These are phyloP conservation scores for Catostomus latipinnis DNA, from an alignment of 2,797 vertebrate species.

Conservation along the genomic window DNA sequence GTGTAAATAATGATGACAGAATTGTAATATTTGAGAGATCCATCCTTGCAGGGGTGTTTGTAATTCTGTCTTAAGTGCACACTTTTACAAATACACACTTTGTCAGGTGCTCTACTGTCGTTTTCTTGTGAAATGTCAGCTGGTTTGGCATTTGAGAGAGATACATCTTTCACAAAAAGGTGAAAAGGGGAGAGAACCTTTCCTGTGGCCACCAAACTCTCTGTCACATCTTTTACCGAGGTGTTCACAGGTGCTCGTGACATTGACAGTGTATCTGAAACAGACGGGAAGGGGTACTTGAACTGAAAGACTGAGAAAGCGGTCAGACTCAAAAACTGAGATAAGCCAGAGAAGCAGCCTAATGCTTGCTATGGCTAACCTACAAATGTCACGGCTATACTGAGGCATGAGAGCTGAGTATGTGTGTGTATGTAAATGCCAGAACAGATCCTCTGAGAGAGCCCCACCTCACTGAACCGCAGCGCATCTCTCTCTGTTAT, in stretches of 20 bases:
- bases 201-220: slow-evolving; percentile 30
- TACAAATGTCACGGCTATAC: slow-evolving; percentile 72
- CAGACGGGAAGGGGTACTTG: slow-evolving; percentile 35
- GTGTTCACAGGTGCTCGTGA: slow-evolving; percentile 27
- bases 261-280: slow-evolving; percentile 35
- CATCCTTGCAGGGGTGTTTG: background rate
- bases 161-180: slow-evolving; percentile 70
- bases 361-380: slow-evolving; percentile 52
- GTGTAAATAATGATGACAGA: background rate
- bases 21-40: background rate
- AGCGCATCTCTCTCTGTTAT: slow-evolving; percentile 71
- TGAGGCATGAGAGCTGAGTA: background rate
- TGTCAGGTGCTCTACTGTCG: slow-evolving; percentile 40
- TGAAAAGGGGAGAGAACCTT: slow-evolving; percentile 60
- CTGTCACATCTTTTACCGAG: slow-evolving; percentile 36
- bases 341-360: slow-evolving; percentile 65
- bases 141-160: slow-evolving; percentile 77
- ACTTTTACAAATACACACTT: background rate
- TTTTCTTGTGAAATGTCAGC: slow-evolving; percentile 74
- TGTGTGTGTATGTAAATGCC: slow-evolving; percentile 46
- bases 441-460: slow-evolving; percentile 44
- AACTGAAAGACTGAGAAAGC: slow-evolving; percentile 20
- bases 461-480: slow-evolving; percentile 70
- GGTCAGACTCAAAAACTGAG: slow-evolving; percentile 48
- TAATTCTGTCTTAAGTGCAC: background rate